phyloP scores from a whole-genome alignment of 1,140 invertebrate genomes.

The Achatina immaculata region DNA sequence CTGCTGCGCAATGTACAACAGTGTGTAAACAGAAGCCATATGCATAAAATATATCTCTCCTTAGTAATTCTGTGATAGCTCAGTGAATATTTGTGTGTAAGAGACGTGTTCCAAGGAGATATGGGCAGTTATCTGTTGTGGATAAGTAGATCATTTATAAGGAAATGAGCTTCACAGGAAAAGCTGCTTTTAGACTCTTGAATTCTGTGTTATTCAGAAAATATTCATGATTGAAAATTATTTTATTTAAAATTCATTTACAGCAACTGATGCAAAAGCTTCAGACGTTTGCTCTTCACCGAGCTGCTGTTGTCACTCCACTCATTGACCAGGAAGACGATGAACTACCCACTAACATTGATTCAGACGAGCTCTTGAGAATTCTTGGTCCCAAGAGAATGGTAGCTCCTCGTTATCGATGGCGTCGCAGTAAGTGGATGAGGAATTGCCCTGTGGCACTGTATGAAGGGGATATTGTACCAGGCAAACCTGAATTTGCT shows the following conservation, averaged over 20 bases:
- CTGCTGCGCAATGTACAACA: too few species aligned
- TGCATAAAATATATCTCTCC: too few species aligned
- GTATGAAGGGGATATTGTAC: constrained; percentile 66
- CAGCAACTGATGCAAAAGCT: constrained; percentile 67
- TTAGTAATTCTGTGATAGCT: too few species aligned
- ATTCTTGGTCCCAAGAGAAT: constrained; percentile 63
- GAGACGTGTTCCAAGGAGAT: too few species aligned
- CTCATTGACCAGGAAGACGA: constrained; percentile 68
- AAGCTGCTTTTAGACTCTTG: too few species aligned
- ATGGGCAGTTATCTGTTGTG: too few species aligned
- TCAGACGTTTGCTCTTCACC: constrained; percentile 64
- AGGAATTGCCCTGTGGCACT: constrained; percentile 70
- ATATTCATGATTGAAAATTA: too few species aligned
- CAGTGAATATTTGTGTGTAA: too few species aligned
- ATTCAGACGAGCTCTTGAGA: constrained; percentile 68
- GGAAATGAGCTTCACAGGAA: too few species aligned
- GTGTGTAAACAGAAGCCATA: too few species aligned
- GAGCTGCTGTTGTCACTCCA: constrained; percentile 65
- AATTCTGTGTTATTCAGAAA: too few species aligned
- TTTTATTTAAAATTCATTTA: constrained; percentile 18
- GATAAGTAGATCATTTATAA: too few species aligned
- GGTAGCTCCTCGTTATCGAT: constrained; percentile 67
- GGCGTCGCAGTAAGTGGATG: constrained; percentile 68
- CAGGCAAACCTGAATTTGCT: constrained; percentile 69
- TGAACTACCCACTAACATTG: constrained; percentile 66